phyloP scores from a whole-genome alignment of 2,888 invertebrate genomes.

The Stictocephala bisonia region DNA sequence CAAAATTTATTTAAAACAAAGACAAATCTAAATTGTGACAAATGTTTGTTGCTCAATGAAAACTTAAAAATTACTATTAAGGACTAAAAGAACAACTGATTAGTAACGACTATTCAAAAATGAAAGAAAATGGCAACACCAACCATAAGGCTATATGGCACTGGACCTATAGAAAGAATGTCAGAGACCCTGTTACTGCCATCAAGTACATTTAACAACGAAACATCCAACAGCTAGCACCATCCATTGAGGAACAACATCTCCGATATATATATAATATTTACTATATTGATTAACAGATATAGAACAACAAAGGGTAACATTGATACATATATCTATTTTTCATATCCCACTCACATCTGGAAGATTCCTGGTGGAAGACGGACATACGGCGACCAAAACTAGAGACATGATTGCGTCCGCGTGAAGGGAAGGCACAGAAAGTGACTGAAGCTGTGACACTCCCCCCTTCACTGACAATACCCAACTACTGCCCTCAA shows the following conservation, averaged over 20 bases:
- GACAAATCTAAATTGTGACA: too few species aligned
- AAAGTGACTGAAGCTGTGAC: conserved; percentile 45
- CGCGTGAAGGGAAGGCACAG: conserved; percentile 50
- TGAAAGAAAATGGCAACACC: conserved; percentile 25
- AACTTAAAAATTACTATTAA: too few species aligned
- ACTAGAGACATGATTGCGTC: conserved; percentile 55
- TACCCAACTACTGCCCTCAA: too few species aligned
- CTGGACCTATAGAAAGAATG: conserved; percentile 35
- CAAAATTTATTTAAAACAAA: too few species aligned
- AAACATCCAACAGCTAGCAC: conserved; percentile 42
- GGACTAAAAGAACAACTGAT: too few species aligned
- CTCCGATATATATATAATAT: conserved; percentile 35
- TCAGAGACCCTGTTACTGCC: conserved; percentile 38
- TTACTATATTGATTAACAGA: conserved; percentile 23
- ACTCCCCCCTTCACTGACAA: conserved; percentile 34
- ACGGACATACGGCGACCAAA: conserved; percentile 26
- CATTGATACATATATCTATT: conserved; percentile 10
- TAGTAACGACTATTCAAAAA: too few species aligned
- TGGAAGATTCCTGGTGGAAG: conserved; percentile 12
- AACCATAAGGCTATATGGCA: conserved; percentile 44
- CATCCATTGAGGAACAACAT: conserved; percentile 42
- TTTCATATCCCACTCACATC: too few species aligned
- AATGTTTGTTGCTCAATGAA: too few species aligned
- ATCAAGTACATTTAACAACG: conserved; percentile 43
- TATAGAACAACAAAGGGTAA: conserved; percentile 33